These are phyloP conservation scores for Pachycephala philippinensis DNA, from an alignment of 2,113 vertebrate genomes.

Conservation along the genomic window DNA sequence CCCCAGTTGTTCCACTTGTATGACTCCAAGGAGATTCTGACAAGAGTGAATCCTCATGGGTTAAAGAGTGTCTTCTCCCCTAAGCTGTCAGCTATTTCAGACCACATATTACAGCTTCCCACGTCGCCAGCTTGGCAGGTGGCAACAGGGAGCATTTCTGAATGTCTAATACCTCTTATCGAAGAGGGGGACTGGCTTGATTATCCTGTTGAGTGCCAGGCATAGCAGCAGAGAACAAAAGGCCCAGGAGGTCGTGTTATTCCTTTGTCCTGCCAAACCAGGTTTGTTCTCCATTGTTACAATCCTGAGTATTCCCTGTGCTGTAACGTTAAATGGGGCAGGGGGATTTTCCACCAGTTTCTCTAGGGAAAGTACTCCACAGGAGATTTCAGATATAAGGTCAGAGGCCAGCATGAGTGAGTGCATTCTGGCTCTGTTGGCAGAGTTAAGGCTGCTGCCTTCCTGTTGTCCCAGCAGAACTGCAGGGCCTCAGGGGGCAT, in stretches of 20 bases:
- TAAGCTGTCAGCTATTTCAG: neutral
- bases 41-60: neutral
- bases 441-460: neutral
- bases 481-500: neutral
- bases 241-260: neutral
- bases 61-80: neutral
- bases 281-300: neutral
- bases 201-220: neutral
- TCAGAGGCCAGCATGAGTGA: neutral
- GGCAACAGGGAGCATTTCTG: neutral
- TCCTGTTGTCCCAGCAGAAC: neutral
- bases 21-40: neutral
- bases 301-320: neutral
- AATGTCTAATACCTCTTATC: neutral
- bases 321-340: neutral
- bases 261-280: neutral
- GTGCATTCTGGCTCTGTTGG: neutral
- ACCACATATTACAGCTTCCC: neutral
- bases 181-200: neutral
- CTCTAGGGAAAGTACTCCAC: neutral
- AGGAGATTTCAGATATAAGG: neutral
- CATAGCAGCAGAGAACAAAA: neutral
- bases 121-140: neutral
- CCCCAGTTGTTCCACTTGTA: neutral
- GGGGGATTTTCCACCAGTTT: neutral